These are phyloP conservation scores for Micronycteris hirsuta DNA, from an alignment of 2,113 vertebrate species.

Conservation along the genomic window DNA sequence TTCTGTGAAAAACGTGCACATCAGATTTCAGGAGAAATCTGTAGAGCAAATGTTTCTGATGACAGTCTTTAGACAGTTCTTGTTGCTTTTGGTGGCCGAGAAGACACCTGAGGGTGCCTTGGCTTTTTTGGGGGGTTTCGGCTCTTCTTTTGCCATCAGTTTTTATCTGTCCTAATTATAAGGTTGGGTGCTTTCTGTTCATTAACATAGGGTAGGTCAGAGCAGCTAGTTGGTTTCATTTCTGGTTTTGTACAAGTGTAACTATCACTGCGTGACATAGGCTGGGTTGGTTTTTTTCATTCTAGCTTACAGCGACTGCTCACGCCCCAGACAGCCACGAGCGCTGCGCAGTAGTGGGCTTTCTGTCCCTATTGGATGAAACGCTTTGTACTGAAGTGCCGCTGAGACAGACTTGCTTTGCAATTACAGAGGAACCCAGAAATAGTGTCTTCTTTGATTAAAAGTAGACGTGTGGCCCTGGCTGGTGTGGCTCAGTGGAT, in stretches of 20 bases:
- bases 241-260: slow-evolving; percentile 7
- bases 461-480: neutral
- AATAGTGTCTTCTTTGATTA: slow-evolving; percentile 22
- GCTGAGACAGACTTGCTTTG: neutral
- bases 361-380: slow-evolving; percentile 28
- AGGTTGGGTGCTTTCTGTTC: neutral
- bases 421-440: slow-evolving; percentile 19
- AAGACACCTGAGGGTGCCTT: neutral
- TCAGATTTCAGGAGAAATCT: neutral
- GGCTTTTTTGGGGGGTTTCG: neutral
- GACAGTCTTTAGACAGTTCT: neutral
- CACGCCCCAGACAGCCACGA: slow-evolving; percentile 33
- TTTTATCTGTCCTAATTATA: neutral
- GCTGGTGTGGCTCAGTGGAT: too few species aligned
- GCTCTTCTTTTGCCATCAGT: neutral
- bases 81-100: neutral
- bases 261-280: neutral
- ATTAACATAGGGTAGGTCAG: neutral
- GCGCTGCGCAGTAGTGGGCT: neutral
- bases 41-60: neutral
- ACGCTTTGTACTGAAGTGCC: slow-evolving; percentile 39
- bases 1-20: neutral
- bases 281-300: slow-evolving; percentile 23
- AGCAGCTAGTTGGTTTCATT: slow-evolving; percentile 33
- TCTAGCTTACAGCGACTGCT: slow-evolving; percentile 41